Conservation (phyloP, 2,888 invertebrate species). For the Lymantria dispar region DNA sequence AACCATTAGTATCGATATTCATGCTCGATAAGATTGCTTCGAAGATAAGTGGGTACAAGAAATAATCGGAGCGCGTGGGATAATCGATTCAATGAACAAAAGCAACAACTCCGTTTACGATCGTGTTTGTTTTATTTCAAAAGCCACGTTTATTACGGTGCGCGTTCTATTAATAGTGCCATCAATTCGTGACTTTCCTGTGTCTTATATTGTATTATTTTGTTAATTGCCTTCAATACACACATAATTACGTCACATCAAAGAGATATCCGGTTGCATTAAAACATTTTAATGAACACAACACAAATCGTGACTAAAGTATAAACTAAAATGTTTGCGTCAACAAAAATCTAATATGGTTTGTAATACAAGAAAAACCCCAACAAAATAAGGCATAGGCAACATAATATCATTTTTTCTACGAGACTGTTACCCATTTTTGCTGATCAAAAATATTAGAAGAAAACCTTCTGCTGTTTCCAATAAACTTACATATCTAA, state of each 20-base stretch:
- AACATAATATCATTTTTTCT: not conserved
- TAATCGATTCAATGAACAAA: conserved; percentile 67
- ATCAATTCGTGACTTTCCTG: conserved; percentile 9
- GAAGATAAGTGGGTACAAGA: conserved; percentile 47
- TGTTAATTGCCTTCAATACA: not conserved
- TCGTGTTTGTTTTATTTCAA: conserved; percentile 51
- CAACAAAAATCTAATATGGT: too few relatives aligned
- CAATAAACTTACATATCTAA: conserved; percentile 11
- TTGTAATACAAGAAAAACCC: too few relatives aligned
- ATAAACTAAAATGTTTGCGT: too few relatives aligned
- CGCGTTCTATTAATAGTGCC: conserved; percentile 18
- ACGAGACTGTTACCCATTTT: not conserved
- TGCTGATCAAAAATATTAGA: conserved; percentile 1
- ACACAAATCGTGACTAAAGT: too few relatives aligned
- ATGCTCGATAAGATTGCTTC: conserved; percentile 51
- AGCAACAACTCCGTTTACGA: conserved; percentile 51
- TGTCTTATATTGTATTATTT: not conserved
- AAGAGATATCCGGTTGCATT: too few relatives aligned
- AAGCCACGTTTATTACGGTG: conserved; percentile 24
- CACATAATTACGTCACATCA: too few relatives aligned
- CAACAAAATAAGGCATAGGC: too few relatives aligned
- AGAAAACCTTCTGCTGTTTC: conserved; percentile 5
- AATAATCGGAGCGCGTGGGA: conserved; percentile 59
- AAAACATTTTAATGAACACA: too few relatives aligned
- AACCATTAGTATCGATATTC: conserved; percentile 45